Evolutionary conservation across 2,113 vertebrate genomes (phyloP), one percentile per base, ranked within the genome.

Genomic region (Stigmatopora nigra): DNA sequence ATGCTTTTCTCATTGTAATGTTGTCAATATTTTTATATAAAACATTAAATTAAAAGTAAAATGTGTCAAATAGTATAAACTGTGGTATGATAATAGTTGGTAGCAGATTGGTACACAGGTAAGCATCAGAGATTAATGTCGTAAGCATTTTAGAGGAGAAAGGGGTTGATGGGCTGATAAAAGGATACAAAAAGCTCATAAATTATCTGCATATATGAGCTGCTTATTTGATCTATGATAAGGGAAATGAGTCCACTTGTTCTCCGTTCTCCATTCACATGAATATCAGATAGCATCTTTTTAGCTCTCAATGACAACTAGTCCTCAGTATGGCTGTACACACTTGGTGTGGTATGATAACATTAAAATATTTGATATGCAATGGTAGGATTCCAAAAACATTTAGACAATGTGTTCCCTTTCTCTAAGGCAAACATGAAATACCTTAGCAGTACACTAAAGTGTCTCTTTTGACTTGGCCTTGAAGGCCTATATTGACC

Each of bases 191-290:
- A 85, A 79, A 84, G 82, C 81, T 81, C 68, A 70, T 84, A 76
- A 83, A 85, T 88, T 85, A 87, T 88, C 85, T 85, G 76, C 77
- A 86, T 86, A 84, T 79, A 48, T 66, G 71, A 78, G 78, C 77
- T 84, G 80, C 82, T 86, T 88, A 86, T 87, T 87, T 87, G 87
- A 87, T 88, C 80, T 60, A 14, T 59, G 87, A 88, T 88, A 88
- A 88, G 81, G 62, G 71, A 69, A 82, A 83, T 72, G 76, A 86
- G 78, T 81, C 76, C 74, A 84, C 84, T 84, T 85, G 75, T 78
- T 82, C 74, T 81, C 57, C 63, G 81, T 77, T 81, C 74, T 64
- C 51, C 64, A 61, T 67, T 78, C 67, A 35, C 69, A 59, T 62
- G 58, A 75, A 73, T 76, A 58, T 25, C 64, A 14, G 83, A 86